Percentiles rank a stretch among this genome's conserved stretches.
These are phyloP conservation scores for Oceanodroma leucorhoa DNA, from an alignment of 2,797 vertebrate genomes.

Conservation along the genomic window DNA sequence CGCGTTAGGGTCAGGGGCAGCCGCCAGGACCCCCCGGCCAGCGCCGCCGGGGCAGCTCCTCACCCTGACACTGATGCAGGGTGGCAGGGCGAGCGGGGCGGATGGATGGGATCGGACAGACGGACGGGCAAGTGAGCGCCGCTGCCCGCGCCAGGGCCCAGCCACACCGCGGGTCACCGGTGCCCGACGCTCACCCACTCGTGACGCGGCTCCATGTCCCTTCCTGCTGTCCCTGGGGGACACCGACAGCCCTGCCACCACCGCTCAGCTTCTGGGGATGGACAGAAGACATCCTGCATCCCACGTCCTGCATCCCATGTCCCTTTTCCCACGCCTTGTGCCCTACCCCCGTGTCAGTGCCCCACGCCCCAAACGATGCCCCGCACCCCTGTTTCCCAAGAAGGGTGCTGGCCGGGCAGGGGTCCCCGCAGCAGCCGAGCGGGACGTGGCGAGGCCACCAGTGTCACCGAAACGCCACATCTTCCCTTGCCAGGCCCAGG, in stretches of 20 bases:
- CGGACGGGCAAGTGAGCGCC: background rate
- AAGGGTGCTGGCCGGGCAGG: background rate
- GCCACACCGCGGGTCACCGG: background rate
- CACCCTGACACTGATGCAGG: constrained; percentile 28
- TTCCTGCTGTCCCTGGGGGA: background rate
- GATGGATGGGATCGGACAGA: background rate
- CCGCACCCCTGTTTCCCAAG: accelerated
- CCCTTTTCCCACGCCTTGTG: background rate
- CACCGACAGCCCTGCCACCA: background rate
- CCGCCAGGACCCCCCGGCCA: constrained; percentile 60
- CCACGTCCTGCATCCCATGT: accelerated
- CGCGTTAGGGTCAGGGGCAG: constrained; percentile 77
- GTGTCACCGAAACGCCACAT: background rate
- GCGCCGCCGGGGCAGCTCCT: constrained; percentile 40
- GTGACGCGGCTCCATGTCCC: accelerated
- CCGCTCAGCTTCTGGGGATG: accelerated
- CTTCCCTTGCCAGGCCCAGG: background rate
- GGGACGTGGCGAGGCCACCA: accelerated
- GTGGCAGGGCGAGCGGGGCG: constrained; percentile 24
- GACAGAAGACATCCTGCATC: background rate
- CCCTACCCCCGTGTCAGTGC: no score
- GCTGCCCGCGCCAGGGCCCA: background rate
- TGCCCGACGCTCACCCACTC: background rate
- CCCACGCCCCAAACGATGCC: background rate
- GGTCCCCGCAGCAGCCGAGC: background rate